phyloP scores from a whole-genome alignment of 2,797 vertebrate species.

The Argentina silus region DNA sequence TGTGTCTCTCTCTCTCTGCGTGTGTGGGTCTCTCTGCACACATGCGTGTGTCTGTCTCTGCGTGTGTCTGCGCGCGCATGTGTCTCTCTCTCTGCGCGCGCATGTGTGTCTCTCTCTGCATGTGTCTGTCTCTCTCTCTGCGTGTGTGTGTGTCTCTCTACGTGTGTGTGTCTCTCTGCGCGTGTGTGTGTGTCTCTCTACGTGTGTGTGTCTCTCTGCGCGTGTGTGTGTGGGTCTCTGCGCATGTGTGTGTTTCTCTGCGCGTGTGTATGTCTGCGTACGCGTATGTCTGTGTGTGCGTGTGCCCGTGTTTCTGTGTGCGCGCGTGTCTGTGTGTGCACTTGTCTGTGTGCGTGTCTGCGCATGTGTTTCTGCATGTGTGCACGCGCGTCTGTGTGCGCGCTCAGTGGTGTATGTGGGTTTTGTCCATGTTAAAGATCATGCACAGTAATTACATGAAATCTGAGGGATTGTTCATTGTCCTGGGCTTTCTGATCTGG shows the following conservation, averaged over 20 bases:
- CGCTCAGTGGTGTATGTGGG: conserved; percentile 37
- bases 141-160: not conserved
- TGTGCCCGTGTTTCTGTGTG: not conserved
- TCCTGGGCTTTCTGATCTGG: conserved; percentile 69
- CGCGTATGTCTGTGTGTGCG: too few relatives aligned
- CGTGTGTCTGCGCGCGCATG: too few relatives aligned
- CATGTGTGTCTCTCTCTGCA: too few relatives aligned
- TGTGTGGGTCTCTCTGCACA: not conserved
- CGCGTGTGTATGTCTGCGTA: not conserved
- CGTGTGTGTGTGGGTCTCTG: conserved; percentile 42
- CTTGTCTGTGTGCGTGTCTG: not conserved
- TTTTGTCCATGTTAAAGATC: conserved; percentile 47
- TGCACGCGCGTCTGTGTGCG: not conserved
- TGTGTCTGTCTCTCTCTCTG: not conserved
- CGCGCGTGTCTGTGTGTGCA: not conserved
- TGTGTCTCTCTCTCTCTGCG: not conserved
- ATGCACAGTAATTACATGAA: conserved; percentile 66
- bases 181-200: not conserved
- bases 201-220: not conserved
- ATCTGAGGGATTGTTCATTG: conserved; percentile 68
- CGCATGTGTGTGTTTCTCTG: not conserved
- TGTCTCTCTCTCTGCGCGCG: not conserved
- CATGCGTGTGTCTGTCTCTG: too few relatives aligned
- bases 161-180: conserved; percentile 10
- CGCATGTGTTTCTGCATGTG: not conserved